Evolutionary conservation across 2,797 vertebrate species (phyloP).

Genomic region (Falco naumanni): DNA sequence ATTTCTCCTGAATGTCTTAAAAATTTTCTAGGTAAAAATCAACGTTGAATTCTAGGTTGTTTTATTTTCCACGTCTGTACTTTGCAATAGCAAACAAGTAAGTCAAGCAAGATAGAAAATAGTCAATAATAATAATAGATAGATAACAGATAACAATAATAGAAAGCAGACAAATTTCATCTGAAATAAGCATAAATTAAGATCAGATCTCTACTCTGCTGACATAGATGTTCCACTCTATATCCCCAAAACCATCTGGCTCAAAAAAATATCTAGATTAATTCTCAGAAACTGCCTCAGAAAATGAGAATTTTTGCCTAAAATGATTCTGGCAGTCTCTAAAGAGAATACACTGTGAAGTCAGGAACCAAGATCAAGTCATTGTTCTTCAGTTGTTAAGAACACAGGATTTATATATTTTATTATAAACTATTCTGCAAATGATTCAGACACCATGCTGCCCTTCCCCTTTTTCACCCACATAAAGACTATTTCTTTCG

Average conservation of each 20-base stretch:
- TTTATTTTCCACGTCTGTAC: not conserved
- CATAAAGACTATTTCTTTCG: rapidly evolving
- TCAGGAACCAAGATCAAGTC: not conserved
- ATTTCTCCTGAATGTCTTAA: not conserved
- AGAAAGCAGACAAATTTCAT: not conserved
- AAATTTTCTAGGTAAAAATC: not conserved
- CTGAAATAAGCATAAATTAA: not conserved
- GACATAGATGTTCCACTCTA: not conserved
- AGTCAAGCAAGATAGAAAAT: not conserved
- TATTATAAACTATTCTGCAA: not conserved
- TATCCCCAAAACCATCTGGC: not conserved
- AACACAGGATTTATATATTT: not conserved
- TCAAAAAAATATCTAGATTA: not conserved
- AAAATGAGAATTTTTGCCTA: not conserved
- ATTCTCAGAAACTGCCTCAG: not conserved
- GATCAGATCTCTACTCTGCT: not conserved
- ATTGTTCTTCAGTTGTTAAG: not conserved
- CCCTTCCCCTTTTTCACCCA: not conserved
- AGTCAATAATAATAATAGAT: not conserved
- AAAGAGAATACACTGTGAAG: not conserved
- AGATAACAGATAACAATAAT: not conserved
- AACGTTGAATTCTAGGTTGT: not conserved
- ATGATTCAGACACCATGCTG: not conserved
- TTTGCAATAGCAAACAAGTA: not conserved
- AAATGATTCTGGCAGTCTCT: not conserved